A percentile compares a stretch with the other conserved stretches of the same genome.
Evolutionary conservation across 2,113 vertebrate species (phyloP).

Genomic region (Oncorhynchus keta): DNA sequence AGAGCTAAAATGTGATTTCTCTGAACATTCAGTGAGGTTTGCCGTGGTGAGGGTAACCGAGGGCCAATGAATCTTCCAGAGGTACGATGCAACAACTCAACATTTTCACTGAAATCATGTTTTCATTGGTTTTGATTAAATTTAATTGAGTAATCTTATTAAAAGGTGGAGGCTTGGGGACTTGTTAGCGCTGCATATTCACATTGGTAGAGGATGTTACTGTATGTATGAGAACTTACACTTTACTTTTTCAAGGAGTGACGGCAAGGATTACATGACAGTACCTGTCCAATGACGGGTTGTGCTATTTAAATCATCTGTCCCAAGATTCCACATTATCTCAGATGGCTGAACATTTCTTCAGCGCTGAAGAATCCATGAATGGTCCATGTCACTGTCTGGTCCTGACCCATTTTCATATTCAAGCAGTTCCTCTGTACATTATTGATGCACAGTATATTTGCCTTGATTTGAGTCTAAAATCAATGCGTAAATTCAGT

Average conservation of each 20-base stretch:
- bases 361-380: constrained; percentile 39
- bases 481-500: not conserved
- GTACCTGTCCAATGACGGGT: not conserved
- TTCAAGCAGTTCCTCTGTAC: constrained; percentile 17
- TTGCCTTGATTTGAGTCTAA: constrained; percentile 10
- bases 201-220: not conserved
- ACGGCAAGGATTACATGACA: constrained; percentile 5
- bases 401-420: constrained; percentile 49
- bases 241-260: not conserved
- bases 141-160: too few relatives aligned
- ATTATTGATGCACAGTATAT: constrained; percentile 31
- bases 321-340: not conserved
- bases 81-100: too few relatives aligned
- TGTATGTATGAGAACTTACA: not conserved
- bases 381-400: constrained; percentile 25
- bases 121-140: too few relatives aligned
- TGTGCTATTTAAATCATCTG: not conserved
- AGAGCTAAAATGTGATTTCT: too few relatives aligned
- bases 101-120: too few relatives aligned
- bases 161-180: too few relatives aligned
- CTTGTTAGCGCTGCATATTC: too few relatives aligned
- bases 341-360: not conserved
- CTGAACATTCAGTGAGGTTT: too few relatives aligned
- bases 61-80: too few relatives aligned
- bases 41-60: too few relatives aligned